Conservation (phyloP, 2,888 invertebrate species). For the Amiota communis region DNA sequence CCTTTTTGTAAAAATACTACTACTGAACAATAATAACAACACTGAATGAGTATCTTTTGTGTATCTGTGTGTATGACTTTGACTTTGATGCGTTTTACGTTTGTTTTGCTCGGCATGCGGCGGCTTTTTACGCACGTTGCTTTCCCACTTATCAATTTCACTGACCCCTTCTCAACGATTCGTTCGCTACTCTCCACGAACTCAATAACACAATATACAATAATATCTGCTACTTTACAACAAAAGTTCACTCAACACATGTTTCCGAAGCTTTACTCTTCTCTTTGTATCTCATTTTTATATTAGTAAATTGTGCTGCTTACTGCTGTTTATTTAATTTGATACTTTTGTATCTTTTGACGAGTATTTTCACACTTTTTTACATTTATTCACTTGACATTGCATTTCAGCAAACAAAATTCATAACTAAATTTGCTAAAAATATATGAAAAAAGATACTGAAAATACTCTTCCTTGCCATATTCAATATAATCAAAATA, state of each 20-base stretch:
- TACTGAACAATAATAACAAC: slow-evolving; percentile 10
- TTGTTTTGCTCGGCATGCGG: slow-evolving; percentile 13
- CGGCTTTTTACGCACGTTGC: neutral
- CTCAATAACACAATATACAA: neutral
- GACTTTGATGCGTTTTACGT: slow-evolving; percentile 57
- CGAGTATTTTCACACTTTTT: slow-evolving; percentile 65
- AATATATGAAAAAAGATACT: too few species aligned
- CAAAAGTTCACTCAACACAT: neutral
- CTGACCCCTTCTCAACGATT: neutral
- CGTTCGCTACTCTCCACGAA: neutral
- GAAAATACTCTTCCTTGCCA: neutral
- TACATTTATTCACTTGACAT: too few species aligned
- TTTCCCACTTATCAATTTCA: too few species aligned
- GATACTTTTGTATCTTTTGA: slow-evolving; percentile 69
- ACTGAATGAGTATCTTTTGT: neutral
- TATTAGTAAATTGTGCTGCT: slow-evolving; percentile 21
- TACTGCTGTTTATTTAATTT: slow-evolving; percentile 55
- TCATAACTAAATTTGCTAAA: too few species aligned
- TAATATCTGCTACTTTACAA: too few species aligned
- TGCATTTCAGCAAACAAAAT: too few species aligned
- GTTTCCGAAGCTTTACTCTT: neutral
- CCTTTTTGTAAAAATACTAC: neutral
- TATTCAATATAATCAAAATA: neutral
- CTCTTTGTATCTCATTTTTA: neutral
- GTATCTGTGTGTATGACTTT: slow-evolving; percentile 43